Evolutionary conservation across 2,888 invertebrate genomes (phyloP).

Genomic region (Rhagonycha lutea): DNA sequence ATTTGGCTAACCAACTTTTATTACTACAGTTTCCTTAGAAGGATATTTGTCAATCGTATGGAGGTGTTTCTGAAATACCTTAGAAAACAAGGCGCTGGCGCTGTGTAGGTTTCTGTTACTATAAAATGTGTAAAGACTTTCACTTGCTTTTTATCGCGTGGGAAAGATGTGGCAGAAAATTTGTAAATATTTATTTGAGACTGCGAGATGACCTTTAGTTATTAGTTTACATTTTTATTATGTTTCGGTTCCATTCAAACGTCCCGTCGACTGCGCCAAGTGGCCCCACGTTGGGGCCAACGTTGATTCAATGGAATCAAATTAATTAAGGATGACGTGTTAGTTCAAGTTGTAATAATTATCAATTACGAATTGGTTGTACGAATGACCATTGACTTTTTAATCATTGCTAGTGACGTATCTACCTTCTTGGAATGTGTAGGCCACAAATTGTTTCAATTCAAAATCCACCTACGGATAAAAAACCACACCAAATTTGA

Average conservation of each 20-base stretch:
- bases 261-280: neutral
- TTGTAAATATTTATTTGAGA: neutral
- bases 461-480: neutral
- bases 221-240: neutral
- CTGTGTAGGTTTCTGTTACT: neutral
- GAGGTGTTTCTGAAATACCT: neutral
- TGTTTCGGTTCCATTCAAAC: neutral
- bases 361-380: neutral
- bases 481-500: slow-evolving; percentile 5
- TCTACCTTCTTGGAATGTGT: slow-evolving; percentile 11
- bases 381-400: neutral
- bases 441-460: slow-evolving; percentile 12
- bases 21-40: neutral
- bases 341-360: neutral
- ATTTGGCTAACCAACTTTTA: neutral
- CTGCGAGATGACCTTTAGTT: neutral
- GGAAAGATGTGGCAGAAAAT: neutral
- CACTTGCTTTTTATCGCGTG: neutral
- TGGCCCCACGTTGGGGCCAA: neutral
- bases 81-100: neutral
- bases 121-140: neutral
- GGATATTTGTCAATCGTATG: neutral
- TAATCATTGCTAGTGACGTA: neutral
- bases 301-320: neutral
- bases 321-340: neutral